Conservation (phyloP, 1,140 invertebrate species). For the Eurosta solidaginis region DNA sequence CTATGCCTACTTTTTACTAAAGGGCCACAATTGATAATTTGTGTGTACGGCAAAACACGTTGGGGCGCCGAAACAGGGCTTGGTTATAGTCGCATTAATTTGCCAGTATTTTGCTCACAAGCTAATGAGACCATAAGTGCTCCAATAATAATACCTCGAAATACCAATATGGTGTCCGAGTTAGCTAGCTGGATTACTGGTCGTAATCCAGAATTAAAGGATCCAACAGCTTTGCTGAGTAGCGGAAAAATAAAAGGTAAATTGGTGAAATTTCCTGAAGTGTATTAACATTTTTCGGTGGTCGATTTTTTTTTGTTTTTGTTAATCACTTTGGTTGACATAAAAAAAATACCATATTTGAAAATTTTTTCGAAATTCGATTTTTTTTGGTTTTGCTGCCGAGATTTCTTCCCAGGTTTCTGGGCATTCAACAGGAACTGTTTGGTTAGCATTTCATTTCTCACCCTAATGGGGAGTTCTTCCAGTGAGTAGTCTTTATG, state of each 20-base stretch:
- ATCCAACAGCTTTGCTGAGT: conserved; percentile 53
- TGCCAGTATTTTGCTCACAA: conserved; percentile 49
- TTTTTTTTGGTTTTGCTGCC: no score
- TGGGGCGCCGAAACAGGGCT: conserved; percentile 48
- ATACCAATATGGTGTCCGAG: conserved; percentile 50
- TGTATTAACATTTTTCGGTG: neutral
- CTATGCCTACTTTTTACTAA: neutral
- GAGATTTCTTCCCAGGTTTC: no score
- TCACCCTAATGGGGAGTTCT: no score
- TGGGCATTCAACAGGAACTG: no score
- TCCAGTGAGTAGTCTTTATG: no score
- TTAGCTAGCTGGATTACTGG: conserved; percentile 51
- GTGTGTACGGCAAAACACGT: conserved; percentile 56
- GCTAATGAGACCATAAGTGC: conserved; percentile 34
- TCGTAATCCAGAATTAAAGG: conserved; percentile 52
- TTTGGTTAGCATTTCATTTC: no score
- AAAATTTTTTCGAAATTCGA: no score
- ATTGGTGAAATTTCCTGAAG: neutral
- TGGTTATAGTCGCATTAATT: conserved; percentile 56
- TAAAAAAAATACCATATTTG: neutral
- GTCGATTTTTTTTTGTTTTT: neutral
- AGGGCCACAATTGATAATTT: conserved; percentile 60
- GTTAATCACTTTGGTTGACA: neutral
- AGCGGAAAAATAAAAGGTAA: conserved; percentile 50
- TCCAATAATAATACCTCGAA: conserved; percentile 50